phyloP scores from a whole-genome alignment of 2,113 vertebrate species.

The Gambusia affinis region DNA sequence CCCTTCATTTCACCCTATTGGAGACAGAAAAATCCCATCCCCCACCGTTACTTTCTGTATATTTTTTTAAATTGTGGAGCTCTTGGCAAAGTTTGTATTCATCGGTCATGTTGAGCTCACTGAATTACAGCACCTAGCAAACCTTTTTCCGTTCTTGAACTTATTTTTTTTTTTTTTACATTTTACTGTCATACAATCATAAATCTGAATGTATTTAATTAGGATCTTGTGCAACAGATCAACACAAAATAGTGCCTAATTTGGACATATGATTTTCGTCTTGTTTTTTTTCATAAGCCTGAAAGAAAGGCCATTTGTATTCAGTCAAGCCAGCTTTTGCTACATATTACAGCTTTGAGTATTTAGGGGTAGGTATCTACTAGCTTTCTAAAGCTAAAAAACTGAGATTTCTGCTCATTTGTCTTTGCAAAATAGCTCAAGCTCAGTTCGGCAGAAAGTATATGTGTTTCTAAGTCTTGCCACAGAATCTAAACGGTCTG shows the following conservation, averaged over 20 bases:
- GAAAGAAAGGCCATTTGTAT: not conserved
- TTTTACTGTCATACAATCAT: not conserved
- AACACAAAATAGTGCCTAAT: not conserved
- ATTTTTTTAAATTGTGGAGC: slow-evolving; percentile 30
- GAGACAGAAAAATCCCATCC: slow-evolving; percentile 38
- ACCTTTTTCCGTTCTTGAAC: not conserved
- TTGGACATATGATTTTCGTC: not conserved
- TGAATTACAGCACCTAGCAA: not conserved
- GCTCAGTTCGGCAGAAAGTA: not conserved
- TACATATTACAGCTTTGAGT: not conserved
- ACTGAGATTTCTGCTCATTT: not conserved
- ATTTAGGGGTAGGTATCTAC: not conserved
- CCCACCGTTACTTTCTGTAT: slow-evolving; percentile 38
- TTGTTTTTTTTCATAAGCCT: not conserved
- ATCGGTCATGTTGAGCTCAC: slow-evolving; percentile 3
- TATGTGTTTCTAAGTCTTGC: not conserved
- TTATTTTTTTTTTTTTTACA: not conserved
- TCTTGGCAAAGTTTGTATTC: slow-evolving; percentile 28
- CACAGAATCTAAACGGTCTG: not conserved
- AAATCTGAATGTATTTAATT: not conserved
- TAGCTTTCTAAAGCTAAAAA: not conserved
- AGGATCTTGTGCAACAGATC: not conserved
- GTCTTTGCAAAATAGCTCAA: not conserved
- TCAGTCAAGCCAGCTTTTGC: not conserved
- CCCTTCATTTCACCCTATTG: slow-evolving; percentile 25